Evolutionary conservation across 1,140 invertebrate genomes (phyloP).

Genomic region (Portunus trituberculatus): DNA sequence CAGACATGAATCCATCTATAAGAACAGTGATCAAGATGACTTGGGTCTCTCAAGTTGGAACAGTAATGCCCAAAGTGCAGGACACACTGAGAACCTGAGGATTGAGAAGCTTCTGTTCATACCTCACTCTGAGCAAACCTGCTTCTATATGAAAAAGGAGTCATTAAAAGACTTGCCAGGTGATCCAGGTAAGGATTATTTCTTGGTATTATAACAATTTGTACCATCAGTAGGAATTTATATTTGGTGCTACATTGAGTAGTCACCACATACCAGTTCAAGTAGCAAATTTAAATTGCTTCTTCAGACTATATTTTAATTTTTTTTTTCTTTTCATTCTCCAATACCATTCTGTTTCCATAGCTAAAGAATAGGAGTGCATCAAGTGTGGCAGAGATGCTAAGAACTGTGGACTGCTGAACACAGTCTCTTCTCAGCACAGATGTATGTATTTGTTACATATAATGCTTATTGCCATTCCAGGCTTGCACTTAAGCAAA

Average conservation of each 20-base stretch:
- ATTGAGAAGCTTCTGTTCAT: constrained; percentile 64
- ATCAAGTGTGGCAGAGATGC: no score
- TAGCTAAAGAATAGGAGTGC: no score
- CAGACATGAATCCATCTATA: background rate
- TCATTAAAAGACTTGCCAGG: constrained; percentile 46
- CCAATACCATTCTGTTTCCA: no score
- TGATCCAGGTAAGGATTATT: constrained; percentile 52
- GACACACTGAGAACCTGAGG: constrained; percentile 21
- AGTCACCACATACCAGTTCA: no score
- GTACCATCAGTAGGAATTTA: no score
- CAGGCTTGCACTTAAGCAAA: constrained; percentile 45
- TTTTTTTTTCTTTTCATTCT: no score
- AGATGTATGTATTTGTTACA: background rate
- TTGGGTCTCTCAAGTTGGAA: background rate
- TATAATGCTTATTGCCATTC: background rate
- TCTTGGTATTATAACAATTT: no score
- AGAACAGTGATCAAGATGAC: constrained; percentile 38
- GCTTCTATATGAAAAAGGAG: constrained; percentile 64
- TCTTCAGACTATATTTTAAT: no score
- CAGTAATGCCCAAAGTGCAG: background rate
- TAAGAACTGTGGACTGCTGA: background rate
- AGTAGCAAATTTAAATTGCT: no score
- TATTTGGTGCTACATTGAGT: no score
- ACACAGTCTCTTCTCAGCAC: background rate
- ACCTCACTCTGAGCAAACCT: constrained; percentile 60